phyloP scores from a whole-genome alignment of 2,113 vertebrate species.

The Thamnophis sirtalis region DNA sequence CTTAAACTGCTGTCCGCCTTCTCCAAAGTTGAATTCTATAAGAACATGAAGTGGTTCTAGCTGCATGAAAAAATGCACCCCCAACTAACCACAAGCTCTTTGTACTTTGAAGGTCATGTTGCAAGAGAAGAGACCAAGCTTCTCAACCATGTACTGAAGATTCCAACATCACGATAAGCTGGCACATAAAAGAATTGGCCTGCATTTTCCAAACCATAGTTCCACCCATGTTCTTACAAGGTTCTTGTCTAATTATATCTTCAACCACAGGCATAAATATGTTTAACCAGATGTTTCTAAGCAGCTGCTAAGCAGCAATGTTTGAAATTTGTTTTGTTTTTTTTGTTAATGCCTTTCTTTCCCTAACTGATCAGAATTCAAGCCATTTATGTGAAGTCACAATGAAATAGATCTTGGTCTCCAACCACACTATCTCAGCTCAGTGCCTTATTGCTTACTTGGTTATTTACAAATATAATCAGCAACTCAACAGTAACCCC shows the following conservation, averaged over 20 bases:
- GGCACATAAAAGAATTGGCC: conserved; percentile 33
- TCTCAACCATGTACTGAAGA: conserved; percentile 42
- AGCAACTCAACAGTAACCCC: not conserved
- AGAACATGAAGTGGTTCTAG: not conserved
- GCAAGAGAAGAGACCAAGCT: conserved; percentile 35
- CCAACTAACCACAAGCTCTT: conserved; percentile 34
- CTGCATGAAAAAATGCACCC: not conserved
- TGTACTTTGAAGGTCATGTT: conserved; percentile 35
- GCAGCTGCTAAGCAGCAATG: conserved; percentile 6
- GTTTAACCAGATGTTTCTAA: conserved; percentile 54
- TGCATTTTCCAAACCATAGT: conserved; percentile 39
- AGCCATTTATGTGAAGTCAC: conserved; percentile 40
- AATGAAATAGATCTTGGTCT: conserved; percentile 45
- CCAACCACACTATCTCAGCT: conserved; percentile 30
- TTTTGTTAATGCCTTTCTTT: conserved; percentile 44
- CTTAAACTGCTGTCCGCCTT: not conserved
- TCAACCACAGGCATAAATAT: conserved; percentile 39
- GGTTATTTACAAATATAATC: not conserved
- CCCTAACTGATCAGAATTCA: conserved; percentile 56
- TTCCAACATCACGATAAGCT: conserved; percentile 45
- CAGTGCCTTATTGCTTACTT: not conserved
- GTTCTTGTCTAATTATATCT: conserved; percentile 51
- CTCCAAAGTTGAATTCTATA: conserved; percentile 6
- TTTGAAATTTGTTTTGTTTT: conserved; percentile 35
- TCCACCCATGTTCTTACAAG: conserved; percentile 39